Evolutionary conservation across 1,140 invertebrate genomes (phyloP).

Genomic region (Leguminivora glycinivorella): DNA sequence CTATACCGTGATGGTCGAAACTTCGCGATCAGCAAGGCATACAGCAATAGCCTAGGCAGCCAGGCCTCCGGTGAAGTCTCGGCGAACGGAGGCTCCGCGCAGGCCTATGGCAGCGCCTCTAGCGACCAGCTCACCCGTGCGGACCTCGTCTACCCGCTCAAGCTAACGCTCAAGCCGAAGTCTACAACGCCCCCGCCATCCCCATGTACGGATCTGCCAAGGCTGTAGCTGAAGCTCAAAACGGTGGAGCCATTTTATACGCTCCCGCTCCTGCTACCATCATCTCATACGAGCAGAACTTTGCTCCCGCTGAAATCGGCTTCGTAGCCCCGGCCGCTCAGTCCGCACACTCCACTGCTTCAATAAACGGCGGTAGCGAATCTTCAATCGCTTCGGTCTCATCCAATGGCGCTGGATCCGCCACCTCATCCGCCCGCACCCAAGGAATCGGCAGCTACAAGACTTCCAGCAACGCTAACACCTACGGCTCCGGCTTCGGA

Average conservation of each 20-base stretch:
- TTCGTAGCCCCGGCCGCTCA: conserved; percentile 40
- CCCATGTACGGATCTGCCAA: conserved; percentile 46
- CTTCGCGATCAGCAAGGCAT: conserved; percentile 56
- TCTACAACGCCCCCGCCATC: conserved; percentile 44
- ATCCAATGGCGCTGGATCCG: conserved; percentile 52
- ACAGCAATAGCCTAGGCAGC: conserved; percentile 44
- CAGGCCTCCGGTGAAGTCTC: conserved; percentile 47
- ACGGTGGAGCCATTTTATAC: conserved; percentile 51
- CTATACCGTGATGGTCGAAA: conserved; percentile 61
- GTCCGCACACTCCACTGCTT: conserved; percentile 48
- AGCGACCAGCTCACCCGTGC: conserved; percentile 33
- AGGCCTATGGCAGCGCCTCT: conserved; percentile 52
- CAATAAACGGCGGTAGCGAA: conserved; percentile 47
- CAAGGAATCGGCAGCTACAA: conserved; percentile 52
- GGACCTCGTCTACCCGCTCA: conserved; percentile 48
- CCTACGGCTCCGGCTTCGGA: conserved; percentile 48
- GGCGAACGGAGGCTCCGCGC: conserved; percentile 44
- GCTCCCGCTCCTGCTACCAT: conserved; percentile 57
- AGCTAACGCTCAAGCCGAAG: conserved; percentile 53
- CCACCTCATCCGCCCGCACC: conserved; percentile 54
- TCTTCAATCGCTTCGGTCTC: conserved; percentile 52
- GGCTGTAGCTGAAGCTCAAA: conserved; percentile 55
- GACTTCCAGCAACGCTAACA: conserved; percentile 57
- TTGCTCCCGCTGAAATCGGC: conserved; percentile 47
- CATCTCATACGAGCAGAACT: conserved; percentile 64